Evolutionary conservation across 2,113 vertebrate species (phyloP).

Genomic region (Notarius lentiginosus): DNA sequence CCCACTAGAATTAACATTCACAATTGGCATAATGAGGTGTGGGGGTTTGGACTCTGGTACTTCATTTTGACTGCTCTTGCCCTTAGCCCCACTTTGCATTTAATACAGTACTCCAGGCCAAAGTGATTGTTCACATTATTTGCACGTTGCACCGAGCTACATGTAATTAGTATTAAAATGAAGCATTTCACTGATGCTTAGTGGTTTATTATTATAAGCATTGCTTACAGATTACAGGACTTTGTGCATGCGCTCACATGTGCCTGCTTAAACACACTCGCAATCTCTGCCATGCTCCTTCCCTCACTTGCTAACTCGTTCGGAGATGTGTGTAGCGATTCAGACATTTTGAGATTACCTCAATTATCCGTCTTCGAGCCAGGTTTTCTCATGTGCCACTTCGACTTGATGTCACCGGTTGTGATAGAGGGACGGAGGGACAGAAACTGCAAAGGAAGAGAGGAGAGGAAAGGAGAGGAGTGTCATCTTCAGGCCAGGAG

Average conservation of each 20-base stretch:
- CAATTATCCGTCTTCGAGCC: slow-evolving; percentile 14
- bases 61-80: slow-evolving; percentile 77
- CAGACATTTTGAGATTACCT: slow-evolving; percentile 40
- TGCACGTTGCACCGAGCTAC: slow-evolving; percentile 76
- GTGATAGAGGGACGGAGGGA: slow-evolving; percentile 52
- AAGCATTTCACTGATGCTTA: slow-evolving; percentile 70
- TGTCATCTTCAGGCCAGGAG: slow-evolving; percentile 72
- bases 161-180: slow-evolving; percentile 83
- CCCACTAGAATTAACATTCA: slow-evolving; percentile 81
- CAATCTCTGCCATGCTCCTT: slow-evolving; percentile 35
- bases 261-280: slow-evolving; percentile 50
- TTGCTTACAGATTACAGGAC: slow-evolving; percentile 47
- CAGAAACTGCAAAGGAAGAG: slow-evolving; percentile 20
- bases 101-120: slow-evolving; percentile 79
- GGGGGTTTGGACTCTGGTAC: slow-evolving; percentile 68
- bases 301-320: slow-evolving; percentile 51
- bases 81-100: slow-evolving; percentile 79
- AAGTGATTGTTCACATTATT: slow-evolving; percentile 78
- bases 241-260: slow-evolving; percentile 11
- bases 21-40: slow-evolving; percentile 78
- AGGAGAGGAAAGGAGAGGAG: slow-evolving; percentile 20
- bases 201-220: slow-evolving; percentile 72
- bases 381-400: slow-evolving; percentile 19
- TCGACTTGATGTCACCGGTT: slow-evolving; percentile 13
- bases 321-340: slow-evolving; percentile 22